Evolutionary conservation across 1,140 invertebrate species (phyloP), one percentile per base, ranked within the genome.

Genomic region (Neelides sp.): DNA sequence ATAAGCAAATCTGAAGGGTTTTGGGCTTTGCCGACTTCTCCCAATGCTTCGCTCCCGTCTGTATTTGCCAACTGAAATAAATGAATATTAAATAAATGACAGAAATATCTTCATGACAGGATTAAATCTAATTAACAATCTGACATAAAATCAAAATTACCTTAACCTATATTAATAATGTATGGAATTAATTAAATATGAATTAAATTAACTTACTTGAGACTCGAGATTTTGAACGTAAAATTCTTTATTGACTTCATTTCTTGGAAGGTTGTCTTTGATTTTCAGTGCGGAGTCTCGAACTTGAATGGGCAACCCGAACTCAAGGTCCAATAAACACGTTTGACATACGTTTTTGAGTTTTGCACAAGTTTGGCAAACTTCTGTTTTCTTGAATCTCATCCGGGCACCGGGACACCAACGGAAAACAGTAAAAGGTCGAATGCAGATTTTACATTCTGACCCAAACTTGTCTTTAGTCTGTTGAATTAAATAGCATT

Each of bases 341-440:
- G 96, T 99, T 68, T 99, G 96, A 69, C 96, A 99, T 1, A 98
- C 93, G 72, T 99, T 99, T 65, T 99, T 99, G 13, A 98, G 65
- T 59, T 95, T 87, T 40, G 89, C 88, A 69, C 96, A 99, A 0
- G 95, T 98, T 65, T 99, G 96, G 70, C 96, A 99, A 8, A 99
- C 86, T 75, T 99, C 96, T 0, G 96, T 98, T 65, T 98, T 98
- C 68, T 99, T 99, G 65, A 97, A 99, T 60, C 96, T 80, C 91
- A 98, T 98, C 51, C 89, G 75, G 2, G 92, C 85, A 19, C 96
- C 96, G 1, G 96, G 96, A 74, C 93, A 97, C 85, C 86, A 91
- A 22, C 96, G 77, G 65, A 98, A 99, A 26, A 96, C 91, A 26
- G 95, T 98, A 64, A 99, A 99, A 1, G 96, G 96, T 5, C 96